Evolutionary conservation across 2,113 vertebrate species (phyloP).

Genomic region (Lethenteron reissneri): DNA sequence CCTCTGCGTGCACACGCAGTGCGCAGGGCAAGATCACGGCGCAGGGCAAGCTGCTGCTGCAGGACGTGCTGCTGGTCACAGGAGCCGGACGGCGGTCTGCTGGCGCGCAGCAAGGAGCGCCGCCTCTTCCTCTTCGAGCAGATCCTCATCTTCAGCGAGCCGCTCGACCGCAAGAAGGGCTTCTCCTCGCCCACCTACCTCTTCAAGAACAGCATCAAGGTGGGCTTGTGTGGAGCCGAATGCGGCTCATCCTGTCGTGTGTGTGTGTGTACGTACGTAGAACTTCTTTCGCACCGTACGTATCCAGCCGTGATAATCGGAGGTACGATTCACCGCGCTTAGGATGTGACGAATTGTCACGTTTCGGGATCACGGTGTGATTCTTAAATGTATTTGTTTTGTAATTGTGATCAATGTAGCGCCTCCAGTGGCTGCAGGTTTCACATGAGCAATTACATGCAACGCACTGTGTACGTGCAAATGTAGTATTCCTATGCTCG

Average conservation of each 20-base stretch:
- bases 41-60: constrained; percentile 76
- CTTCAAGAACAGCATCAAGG: constrained; percentile 92
- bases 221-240: constrained; percentile 14
- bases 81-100: constrained; percentile 63
- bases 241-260: background rate
- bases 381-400: no score
- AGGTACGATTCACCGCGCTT: no score
- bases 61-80: constrained; percentile 87
- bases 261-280: background rate
- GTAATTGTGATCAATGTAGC: no score
- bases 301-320: no score
- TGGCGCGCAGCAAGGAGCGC: constrained; percentile 78
- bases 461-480: no score
- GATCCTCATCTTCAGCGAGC: constrained; percentile 94
- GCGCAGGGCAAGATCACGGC: constrained; percentile 84
- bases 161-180: constrained; percentile 91
- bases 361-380: no score
- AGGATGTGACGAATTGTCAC: no score
- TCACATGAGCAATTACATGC: no score
- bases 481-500: no score
- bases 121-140: constrained; percentile 90
- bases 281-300: no score
- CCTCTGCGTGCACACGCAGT: no score
- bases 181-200: constrained; percentile 83
- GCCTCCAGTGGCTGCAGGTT: no score